Conservation (phyloP, 92 coral and sea anemone genomes). For the Anthopleura xanthogrammica region DNA sequence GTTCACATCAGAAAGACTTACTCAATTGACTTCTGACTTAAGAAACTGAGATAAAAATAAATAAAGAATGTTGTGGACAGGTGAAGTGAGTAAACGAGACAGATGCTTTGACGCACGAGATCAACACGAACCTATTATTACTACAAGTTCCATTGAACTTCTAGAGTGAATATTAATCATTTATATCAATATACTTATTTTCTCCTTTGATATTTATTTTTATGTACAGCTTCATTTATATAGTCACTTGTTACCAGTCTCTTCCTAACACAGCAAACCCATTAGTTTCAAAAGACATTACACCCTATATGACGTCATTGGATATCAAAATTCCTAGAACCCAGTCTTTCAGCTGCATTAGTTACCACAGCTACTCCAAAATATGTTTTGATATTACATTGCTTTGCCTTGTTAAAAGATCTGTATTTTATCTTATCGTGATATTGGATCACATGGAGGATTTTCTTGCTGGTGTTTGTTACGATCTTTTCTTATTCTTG, state of each 20-base stretch:
- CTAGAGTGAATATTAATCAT: not conserved
- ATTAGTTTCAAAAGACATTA: no score
- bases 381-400: not conserved
- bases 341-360: no score
- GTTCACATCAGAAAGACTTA: not conserved
- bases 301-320: no score
- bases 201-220: not conserved
- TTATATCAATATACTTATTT: not conserved
- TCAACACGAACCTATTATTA: not conserved
- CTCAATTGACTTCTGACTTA: not conserved
- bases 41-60: not conserved
- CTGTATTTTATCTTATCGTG: no score
- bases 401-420: not conserved
- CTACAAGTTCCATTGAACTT: not conserved
- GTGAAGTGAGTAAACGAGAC: not conserved
- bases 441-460: not conserved
- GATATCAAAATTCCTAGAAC: no score
- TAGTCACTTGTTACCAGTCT: not conserved
- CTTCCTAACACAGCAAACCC: not conserved
- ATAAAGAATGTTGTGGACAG: not conserved
- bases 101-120: not conserved
- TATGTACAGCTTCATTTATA: not conserved
- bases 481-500: not conserved
- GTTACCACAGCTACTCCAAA: not conserved
- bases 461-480: not conserved